Evolutionary conservation across 2,113 vertebrate genomes (phyloP).

Genomic region (Xiphorhynchus elegans): DNA sequence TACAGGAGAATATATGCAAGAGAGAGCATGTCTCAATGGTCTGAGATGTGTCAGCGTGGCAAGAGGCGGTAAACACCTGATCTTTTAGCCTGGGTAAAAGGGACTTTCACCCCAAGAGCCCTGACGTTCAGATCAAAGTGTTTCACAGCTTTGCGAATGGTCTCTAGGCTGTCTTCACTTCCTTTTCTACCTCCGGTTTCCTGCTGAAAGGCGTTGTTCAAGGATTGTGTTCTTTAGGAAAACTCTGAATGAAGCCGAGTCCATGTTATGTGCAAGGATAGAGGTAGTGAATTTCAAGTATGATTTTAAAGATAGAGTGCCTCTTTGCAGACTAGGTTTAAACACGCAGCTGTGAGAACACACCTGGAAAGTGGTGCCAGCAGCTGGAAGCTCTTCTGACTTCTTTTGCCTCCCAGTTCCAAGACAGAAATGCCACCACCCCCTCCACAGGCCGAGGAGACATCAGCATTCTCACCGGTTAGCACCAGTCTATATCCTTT

Average conservation of each 20-base stretch:
- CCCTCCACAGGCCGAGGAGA: background rate
- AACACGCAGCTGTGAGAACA: background rate
- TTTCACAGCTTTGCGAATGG: background rate
- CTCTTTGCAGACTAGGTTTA: background rate
- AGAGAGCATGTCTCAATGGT: background rate
- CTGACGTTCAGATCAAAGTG: background rate
- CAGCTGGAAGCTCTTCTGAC: background rate
- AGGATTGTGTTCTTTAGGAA: background rate
- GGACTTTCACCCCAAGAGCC: slow-evolving; percentile 18
- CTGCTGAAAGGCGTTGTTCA: background rate
- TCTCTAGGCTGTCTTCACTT: background rate
- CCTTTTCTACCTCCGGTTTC: background rate
- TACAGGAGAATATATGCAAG: background rate
- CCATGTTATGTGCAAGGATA: background rate
- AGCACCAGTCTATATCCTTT: background rate
- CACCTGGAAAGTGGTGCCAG: background rate
- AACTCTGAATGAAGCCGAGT: background rate
- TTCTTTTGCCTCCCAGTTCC: background rate
- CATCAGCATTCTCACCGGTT: background rate
- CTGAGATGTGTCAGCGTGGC: background rate
- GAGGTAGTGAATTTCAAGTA: background rate
- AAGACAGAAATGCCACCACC: background rate
- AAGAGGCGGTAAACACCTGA: background rate
- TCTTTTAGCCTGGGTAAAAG: background rate
- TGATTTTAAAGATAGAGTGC: background rate